Base-by-base conservation (phyloP, 2,888 invertebrate genomes). In the Zootermopsis nevadensis region DNA sequence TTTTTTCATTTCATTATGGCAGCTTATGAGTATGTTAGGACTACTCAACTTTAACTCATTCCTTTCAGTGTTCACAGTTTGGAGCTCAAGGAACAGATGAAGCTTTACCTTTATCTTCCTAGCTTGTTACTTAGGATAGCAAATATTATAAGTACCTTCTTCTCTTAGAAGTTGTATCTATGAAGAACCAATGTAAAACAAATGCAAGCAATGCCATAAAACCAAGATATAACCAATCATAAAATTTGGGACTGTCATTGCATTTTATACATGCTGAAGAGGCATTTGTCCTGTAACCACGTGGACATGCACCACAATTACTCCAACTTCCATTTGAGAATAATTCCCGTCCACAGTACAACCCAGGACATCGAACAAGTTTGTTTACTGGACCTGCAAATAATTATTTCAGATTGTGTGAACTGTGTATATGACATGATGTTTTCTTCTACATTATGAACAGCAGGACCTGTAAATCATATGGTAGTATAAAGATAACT, bases 141-240 rank as follows among this genome's bases (percentile, higher is more conserved):
- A 42, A 42, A 42, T 27, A 33, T 33, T 0, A 69, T 69, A 76
- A 15, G 22, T 76, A 81, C 83, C 83, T 84, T 88, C 95, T 93
- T 85, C 93, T 92, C 89, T 94, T 93, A 67, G 95, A 93, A 30
- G 95, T 94, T 10, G 89, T 86, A 88, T 98, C 98, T 82, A 99
- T 98, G 87, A 96, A 97, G 88, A 97, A 96, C 93, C 96, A 97
- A 89, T 99, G 98, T 83, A 98, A 90, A 76, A 98, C 94, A 69
- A 99, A 90, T 0, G 98, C 96, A 72, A 98, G 89, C 27, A 98
- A 89, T 0, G 95, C 96, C 96, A 99, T 98, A 88, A 99, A 99
- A 1, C 97, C 96, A 33, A 99, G 93, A 89, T 97, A 98, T 74
- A 98, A 92, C 96, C 97, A 98, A 87, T 98, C 98, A 88, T 99